phyloP scores from a whole-genome alignment of 2,113 vertebrate genomes.

The Triplophysa rosa region DNA sequence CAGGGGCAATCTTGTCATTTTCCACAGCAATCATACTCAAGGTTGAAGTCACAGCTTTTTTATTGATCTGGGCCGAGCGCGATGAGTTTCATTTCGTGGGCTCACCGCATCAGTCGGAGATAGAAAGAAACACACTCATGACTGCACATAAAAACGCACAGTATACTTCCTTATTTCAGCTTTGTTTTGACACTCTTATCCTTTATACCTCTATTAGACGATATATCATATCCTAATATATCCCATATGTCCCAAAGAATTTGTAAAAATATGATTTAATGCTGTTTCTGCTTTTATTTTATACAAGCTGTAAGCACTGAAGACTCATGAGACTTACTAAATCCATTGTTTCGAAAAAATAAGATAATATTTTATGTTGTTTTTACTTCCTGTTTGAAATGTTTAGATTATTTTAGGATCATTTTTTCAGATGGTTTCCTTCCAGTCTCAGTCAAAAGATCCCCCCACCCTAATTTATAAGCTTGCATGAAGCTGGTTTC shows the following conservation, averaged over 20 bases:
- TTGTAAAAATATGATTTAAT: not conserved
- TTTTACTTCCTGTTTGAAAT: no score
- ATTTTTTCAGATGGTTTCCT: no score
- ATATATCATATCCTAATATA: not conserved
- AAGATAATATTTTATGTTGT: no score
- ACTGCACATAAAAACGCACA: not conserved
- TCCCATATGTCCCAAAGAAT: not conserved
- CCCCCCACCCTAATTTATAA: no score
- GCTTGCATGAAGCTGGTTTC: no score
- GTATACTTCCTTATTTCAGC: slow-evolving; percentile 13
- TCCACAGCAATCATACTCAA: slow-evolving; percentile 51
- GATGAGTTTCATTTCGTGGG: slow-evolving; percentile 47
- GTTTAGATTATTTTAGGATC: no score
- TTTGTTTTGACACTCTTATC: slow-evolving; percentile 4
- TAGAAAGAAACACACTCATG: slow-evolving; percentile 23
- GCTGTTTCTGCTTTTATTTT: no score
- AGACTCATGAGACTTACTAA: no score
- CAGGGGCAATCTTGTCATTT: slow-evolving; percentile 50
- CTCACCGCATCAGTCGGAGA: slow-evolving; percentile 18
- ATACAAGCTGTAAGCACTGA: no score
- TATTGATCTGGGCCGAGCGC: slow-evolving; percentile 47
- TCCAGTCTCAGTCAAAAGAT: no score
- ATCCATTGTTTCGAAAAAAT: no score
- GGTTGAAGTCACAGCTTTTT: slow-evolving; percentile 50
- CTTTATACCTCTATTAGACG: not conserved